Conservation (phyloP, 2,888 invertebrate genomes). For the Tenthredo amoena region DNA sequence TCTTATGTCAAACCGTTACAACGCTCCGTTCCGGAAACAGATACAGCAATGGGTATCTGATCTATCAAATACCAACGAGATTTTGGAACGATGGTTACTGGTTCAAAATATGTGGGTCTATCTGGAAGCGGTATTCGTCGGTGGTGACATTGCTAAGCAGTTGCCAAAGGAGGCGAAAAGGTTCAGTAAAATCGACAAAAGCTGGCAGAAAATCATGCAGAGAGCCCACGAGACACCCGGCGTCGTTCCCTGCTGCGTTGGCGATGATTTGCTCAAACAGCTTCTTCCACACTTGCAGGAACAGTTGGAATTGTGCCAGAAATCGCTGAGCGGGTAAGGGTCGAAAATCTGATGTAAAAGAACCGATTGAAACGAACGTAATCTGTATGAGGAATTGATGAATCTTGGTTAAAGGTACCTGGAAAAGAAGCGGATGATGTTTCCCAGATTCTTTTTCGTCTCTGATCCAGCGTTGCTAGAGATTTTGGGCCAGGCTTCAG, state of each 20-base stretch:
- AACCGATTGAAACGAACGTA: not conserved
- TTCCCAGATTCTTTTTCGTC: conserved; percentile 96
- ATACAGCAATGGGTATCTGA: conserved; percentile 98
- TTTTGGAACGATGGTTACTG: conserved; percentile 96
- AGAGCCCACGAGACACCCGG: conserved; percentile 97
- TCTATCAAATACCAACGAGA: conserved; percentile 97
- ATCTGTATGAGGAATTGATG: not conserved
- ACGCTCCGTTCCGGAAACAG: conserved; percentile 97
- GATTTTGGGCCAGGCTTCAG: conserved; percentile 95
- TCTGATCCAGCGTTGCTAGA: conserved; percentile 95
- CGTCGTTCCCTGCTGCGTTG: conserved; percentile 97
- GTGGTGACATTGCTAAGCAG: conserved; percentile 99
- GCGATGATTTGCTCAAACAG: conserved; percentile 95
- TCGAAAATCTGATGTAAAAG: not conserved
- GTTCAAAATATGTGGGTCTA: conserved; percentile 99
- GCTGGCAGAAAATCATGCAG: conserved; percentile 99
- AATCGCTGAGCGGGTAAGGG: conserved; percentile 91
- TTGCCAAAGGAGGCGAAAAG: conserved; percentile 96
- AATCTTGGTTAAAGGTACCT: conserved; percentile 81
- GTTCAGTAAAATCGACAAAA: conserved; percentile 98
- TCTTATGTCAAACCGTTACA: conserved; percentile 94
- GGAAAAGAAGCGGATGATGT: conserved; percentile 95
- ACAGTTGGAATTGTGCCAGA: conserved; percentile 97
- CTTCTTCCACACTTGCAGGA: conserved; percentile 96
- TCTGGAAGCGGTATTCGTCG: conserved; percentile 98